Evolutionary conservation across 2,797 vertebrate genomes (phyloP).

Genomic region (Graptemys geographica): DNA sequence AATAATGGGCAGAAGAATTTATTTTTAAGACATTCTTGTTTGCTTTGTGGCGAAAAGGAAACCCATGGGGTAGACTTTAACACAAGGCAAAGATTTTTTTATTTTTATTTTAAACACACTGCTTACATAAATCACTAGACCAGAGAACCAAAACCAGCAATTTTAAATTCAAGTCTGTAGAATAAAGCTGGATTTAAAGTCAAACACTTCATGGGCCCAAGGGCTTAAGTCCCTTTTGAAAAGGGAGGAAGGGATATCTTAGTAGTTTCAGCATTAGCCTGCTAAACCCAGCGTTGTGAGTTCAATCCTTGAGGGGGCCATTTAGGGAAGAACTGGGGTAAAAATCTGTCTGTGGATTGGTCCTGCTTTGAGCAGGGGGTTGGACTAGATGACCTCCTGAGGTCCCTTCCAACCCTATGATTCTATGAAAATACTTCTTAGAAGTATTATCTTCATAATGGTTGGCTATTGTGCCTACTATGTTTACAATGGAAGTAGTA

Average conservation of each 20-base stretch:
- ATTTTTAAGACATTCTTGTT: slow-evolving; percentile 9
- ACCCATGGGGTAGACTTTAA: neutral
- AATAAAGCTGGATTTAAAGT: slow-evolving; percentile 49
- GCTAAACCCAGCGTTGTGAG: too few relatives aligned
- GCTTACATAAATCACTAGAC: slow-evolving; percentile 9
- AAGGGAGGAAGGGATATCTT: too few relatives aligned
- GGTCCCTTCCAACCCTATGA: too few relatives aligned
- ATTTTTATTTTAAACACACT: neutral
- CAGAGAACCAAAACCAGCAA: neutral
- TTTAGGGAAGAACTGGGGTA: too few relatives aligned
- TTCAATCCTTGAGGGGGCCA: too few relatives aligned
- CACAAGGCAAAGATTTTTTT: slow-evolving; percentile 4
- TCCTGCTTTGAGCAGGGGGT: too few relatives aligned
- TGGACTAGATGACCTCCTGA: too few relatives aligned
- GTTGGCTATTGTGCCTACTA: slow-evolving; percentile 10
- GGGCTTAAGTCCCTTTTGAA: too few relatives aligned
- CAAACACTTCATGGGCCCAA: neutral
- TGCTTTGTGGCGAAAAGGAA: neutral
- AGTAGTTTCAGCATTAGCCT: too few relatives aligned
- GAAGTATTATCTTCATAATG: slow-evolving; percentile 25
- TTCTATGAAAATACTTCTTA: neutral
- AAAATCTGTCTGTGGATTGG: too few relatives aligned
- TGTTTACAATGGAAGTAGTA: neutral
- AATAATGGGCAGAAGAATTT: neutral
- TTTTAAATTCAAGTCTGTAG: slow-evolving; percentile 47